A percentile compares a stretch with the other conserved stretches of the same genome.
phyloP scores from a whole-genome alignment of 2,888 invertebrate genomes.

The Seladonia tumulorum region DNA sequence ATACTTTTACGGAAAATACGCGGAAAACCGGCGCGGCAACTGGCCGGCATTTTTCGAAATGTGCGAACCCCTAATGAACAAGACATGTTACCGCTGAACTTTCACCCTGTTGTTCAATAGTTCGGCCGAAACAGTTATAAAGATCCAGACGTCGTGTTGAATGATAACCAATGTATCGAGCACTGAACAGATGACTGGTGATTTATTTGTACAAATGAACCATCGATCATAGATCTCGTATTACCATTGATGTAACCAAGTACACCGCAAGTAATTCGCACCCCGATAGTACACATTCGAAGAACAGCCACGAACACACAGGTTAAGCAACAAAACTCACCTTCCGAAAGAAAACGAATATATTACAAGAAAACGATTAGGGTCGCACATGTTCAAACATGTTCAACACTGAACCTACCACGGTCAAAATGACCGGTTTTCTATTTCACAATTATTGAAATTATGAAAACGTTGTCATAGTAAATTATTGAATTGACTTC shows the following conservation, averaged over 20 bases:
- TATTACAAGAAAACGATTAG: not conserved
- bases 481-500: too few relatives aligned
- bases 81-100: slow-evolving; percentile 18
- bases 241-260: not conserved
- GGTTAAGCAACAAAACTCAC: not conserved
- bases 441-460: too few relatives aligned
- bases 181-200: not conserved
- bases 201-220: slow-evolving; percentile 9
- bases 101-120: slow-evolving; percentile 7
- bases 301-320: not conserved
- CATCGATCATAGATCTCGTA: not conserved
- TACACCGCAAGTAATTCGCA: not conserved
- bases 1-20: slow-evolving; percentile 51
- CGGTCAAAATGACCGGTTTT: too few relatives aligned
- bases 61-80: slow-evolving; percentile 28
- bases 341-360: too few relatives aligned
- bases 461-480: too few relatives aligned
- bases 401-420: too few relatives aligned
- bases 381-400: not conserved
- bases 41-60: slow-evolving; percentile 22
- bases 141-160: slow-evolving; percentile 14
- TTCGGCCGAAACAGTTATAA: slow-evolving; percentile 8
- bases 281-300: not conserved
- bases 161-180: not conserved
- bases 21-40: slow-evolving; percentile 48